These are phyloP conservation scores for Sarcophaga peregrina DNA, from an alignment of 1,140 invertebrate species.

Conservation along the genomic window DNA sequence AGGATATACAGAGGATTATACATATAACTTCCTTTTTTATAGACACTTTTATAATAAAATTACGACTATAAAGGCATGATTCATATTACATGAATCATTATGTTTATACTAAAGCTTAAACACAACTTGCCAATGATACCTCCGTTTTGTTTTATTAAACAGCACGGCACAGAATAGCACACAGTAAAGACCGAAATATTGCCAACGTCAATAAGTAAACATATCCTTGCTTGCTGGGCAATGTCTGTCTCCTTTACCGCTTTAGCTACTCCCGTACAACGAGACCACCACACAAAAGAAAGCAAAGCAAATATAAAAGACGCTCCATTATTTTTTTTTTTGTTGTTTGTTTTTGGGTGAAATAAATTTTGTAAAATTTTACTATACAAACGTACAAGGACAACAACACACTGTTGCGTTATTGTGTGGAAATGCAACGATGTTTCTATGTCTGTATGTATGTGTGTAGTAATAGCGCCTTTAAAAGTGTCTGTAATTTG, in stretches of 20 bases:
- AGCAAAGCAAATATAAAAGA: conserved; percentile 9
- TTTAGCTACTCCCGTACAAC: too few relatives aligned
- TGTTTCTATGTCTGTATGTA: too few relatives aligned
- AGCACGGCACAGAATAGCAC: not conserved
- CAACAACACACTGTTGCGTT: not conserved
- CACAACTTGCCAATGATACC: conserved; percentile 33
- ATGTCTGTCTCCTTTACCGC: too few relatives aligned
- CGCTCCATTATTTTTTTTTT: not conserved
- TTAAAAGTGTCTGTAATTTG: conserved; percentile 45
- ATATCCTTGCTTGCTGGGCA: not conserved
- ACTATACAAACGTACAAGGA: not conserved
- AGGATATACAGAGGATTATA: not conserved
- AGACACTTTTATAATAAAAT: conserved; percentile 35
- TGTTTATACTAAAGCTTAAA: conserved; percentile 35
- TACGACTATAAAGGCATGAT: conserved; percentile 22
- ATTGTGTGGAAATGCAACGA: not conserved
- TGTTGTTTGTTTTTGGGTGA: not conserved
- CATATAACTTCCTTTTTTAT: not conserved
- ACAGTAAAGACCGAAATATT: not conserved
- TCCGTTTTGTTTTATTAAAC: conserved; percentile 12
- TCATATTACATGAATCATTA: conserved; percentile 37
- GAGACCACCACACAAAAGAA: not conserved
- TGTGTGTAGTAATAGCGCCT: conserved; percentile 29
- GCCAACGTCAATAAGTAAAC: not conserved
- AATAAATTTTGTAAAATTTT: conserved; percentile 31